Base-by-base conservation (phyloP, 2,888 invertebrate species). In the Agrochola lychnidis region DNA sequence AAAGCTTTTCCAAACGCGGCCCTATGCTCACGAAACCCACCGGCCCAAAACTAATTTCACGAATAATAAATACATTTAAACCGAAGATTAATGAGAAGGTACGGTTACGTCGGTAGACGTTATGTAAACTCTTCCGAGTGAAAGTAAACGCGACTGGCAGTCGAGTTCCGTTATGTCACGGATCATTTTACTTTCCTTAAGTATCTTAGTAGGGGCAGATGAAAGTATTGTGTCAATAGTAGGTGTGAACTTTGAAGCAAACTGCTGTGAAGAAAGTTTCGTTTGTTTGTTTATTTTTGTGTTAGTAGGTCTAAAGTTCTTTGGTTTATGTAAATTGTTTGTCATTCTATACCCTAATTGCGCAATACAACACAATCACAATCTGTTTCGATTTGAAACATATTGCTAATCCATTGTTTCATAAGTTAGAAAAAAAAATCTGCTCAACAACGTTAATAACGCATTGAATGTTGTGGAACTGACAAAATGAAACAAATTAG, bases 101-200 rank as follows among this genome's bases (percentile, higher is more conserved):
- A 51, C 4, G 67, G 79, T 91, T 90, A 81, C 88, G 79, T 89
- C 76, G 81, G 25, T 48, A 56, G 51, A 2, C 3, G 82, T 91
- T 90, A 82, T 71, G 59, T 82, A 80, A 79, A 63, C 66, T 67
- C 68, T 88, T 89, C 88, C 89, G 84, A 91, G 94, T 80, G 94
- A 94, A 94, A 94, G 94, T 88, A n/a, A 81, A 76, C 66, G 84
- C 83, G 82, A 82, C 64, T 77, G 76, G 78, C 82, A 82, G 82
- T 68, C 84, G 79, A 86, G 91, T 92, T 89, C 87, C 91, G 91
- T 92, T 93, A 90, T 89, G 85, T 87, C 86, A 90, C 80, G 82
- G 83, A 86, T 85, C 87, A 88, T 85, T 87, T 89, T 90, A 90
- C 90, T 91, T 91, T 90, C 90, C 78, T 83, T 76, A 73, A 68